A percentile compares a stretch with the other conserved stretches of the same genome.
phyloP scores from a whole-genome alignment of 2,888 invertebrate species.

The Pimpla rufipes region DNA sequence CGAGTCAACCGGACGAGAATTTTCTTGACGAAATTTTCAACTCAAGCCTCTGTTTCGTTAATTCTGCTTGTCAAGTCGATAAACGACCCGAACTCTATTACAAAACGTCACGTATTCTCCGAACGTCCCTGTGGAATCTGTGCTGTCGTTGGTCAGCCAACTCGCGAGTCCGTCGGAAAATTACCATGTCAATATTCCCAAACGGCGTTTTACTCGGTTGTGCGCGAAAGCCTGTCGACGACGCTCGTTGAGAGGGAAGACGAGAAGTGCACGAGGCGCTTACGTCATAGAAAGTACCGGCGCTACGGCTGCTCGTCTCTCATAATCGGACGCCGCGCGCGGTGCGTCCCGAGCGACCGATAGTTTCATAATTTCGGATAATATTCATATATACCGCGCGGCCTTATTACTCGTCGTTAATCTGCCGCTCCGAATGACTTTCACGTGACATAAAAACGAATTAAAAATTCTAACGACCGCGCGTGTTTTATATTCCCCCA shows the following conservation, averaged over 20 bases:
- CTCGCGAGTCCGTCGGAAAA: conserved; percentile 1
- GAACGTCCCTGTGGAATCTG: background rate
- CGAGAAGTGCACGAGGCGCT: background rate
- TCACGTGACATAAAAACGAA: conserved; percentile 2
- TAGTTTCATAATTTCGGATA: conserved; percentile 30
- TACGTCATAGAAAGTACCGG: conserved; percentile 44
- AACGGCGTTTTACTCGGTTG: background rate
- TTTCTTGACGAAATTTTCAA: background rate
- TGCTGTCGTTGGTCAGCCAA: too few species aligned
- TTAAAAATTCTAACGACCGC: background rate
- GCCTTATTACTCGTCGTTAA: background rate
- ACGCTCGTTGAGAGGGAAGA: conserved; percentile 35
- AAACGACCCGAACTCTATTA: background rate
- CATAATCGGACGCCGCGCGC: conserved; percentile 26
- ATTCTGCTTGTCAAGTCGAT: background rate
- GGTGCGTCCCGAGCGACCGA: background rate
- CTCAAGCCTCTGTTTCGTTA: background rate
- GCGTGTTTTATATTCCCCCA: conserved; percentile 80
- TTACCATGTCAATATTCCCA: conserved; percentile 49
- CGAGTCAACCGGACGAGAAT: background rate
- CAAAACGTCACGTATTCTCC: background rate
- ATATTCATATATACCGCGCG: background rate
- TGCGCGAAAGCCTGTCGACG: conserved; percentile 6
- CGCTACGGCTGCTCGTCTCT: conserved; percentile 4
- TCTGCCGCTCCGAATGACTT: background rate